Evolutionary conservation across 2,888 invertebrate genomes (phyloP).

Genomic region (Drosophila multiciliata): DNA sequence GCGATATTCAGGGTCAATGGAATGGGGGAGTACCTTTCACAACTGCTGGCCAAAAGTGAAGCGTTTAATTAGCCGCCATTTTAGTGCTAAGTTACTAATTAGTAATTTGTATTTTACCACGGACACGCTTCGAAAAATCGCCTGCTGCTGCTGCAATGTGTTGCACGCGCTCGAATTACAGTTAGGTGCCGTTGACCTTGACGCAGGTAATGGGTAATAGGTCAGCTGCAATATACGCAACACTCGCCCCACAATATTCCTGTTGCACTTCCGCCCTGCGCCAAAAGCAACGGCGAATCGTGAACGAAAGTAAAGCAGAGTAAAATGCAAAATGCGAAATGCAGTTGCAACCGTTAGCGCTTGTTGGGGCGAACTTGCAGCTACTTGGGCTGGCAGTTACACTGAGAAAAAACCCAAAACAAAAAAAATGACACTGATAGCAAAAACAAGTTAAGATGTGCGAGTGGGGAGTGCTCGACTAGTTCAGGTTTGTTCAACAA

Average conservation of each 20-base stretch:
- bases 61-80: conserved; percentile 50
- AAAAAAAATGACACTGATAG: background rate
- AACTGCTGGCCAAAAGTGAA: conserved; percentile 16
- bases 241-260: conserved; percentile 14
- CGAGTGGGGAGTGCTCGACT: background rate
- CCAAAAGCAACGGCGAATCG: conserved; percentile 36
- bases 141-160: conserved; percentile 21
- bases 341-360: conserved; percentile 33
- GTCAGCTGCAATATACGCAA: conserved; percentile 39
- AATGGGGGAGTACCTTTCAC: conserved; percentile 48
- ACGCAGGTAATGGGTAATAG: conserved; percentile 60
- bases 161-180: conserved; percentile 41
- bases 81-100: conserved; percentile 67
- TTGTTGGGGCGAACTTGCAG: conserved; percentile 4
- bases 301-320: conserved; percentile 67
- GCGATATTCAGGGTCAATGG: conserved; percentile 47
- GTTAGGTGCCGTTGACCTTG: conserved; percentile 77
- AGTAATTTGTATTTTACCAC: conserved; percentile 63
- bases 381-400: background rate
- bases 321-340: conserved; percentile 21
- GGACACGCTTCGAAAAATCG: conserved; percentile 71
- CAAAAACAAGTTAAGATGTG: background rate
- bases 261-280: conserved; percentile 61
- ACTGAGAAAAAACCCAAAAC: background rate
- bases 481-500: background rate